Conservation (phyloP, 2,113 vertebrate genomes). For the Suncus etruscus region DNA sequence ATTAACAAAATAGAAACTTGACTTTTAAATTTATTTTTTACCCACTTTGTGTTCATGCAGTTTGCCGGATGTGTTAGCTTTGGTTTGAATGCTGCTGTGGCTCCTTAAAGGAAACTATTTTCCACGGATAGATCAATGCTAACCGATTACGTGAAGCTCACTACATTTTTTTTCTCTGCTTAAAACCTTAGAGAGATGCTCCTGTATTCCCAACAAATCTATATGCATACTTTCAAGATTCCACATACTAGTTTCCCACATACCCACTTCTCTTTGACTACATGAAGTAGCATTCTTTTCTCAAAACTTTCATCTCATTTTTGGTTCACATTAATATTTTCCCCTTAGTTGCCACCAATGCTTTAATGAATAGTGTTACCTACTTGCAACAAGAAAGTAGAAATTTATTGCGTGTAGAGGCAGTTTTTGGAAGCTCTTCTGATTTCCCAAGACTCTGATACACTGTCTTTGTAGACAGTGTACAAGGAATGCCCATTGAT, state of each 20-base stretch:
- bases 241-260: not conserved
- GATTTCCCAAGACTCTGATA: not conserved
- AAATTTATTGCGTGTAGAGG: not conserved
- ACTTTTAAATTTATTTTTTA: conserved; percentile 42
- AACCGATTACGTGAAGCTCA: not conserved
- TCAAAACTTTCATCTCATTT: conserved; percentile 18
- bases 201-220: not conserved
- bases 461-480: conserved; percentile 14
- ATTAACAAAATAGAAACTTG: conserved; percentile 55
- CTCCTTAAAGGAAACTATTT: conserved; percentile 50
- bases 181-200: conserved; percentile 31
- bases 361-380: not conserved
- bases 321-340: conserved; percentile 17
- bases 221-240: not conserved
- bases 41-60: conserved; percentile 47
- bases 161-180: conserved; percentile 17
- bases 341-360: not conserved
- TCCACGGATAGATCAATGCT: conserved; percentile 35
- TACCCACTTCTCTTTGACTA: conserved; percentile 21
- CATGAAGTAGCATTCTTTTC: not conserved
- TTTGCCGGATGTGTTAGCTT: conserved; percentile 35
- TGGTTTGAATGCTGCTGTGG: not conserved
- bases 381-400: not conserved
- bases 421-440: not conserved
- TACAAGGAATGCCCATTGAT: conserved; percentile 27